Evolutionary conservation across 2,797 vertebrate species (phyloP), one percentile per base, ranked within the genome.

Genomic region (Morelia viridis): DNA sequence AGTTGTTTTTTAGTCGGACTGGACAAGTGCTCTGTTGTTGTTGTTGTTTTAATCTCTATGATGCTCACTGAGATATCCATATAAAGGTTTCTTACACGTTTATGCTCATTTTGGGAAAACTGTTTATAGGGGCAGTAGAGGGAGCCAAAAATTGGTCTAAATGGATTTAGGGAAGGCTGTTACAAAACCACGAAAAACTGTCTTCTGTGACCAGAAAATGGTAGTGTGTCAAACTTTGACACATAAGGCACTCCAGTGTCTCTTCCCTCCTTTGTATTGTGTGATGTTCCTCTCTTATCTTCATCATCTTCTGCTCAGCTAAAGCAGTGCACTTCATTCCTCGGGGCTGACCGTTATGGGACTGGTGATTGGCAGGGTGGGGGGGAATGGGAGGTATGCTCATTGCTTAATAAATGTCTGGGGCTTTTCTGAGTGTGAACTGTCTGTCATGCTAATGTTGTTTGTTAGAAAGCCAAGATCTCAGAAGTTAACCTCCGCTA

Each of bases 351-450:
- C 94, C 71, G 46, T 93, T 94, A 71, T 95, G 94, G 94, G 93
- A 92, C n/a, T 87, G 88, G 41, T 76, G 41, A 22, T 9, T 8
- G 50, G 50, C 10, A 58, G 24, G 58, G 3, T 62, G 88, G 94
- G 94, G 96, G 95, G 89, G 94, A 95, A 90, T 93, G 95, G 94
- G 96, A 94, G 95, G 95, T 96, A 95, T 95, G 95, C 96, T 97
- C 97, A 97, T 97, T 93, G 97, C 97, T 97, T 97, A 93, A 90
- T 96, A 92, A 96, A 95, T 96, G 97, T 97, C 71, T 88, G 94
- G 94, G 95, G 96, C 96, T 96, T 92, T 96, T 96, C 94, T 97
- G 84, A 89, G 95, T 97, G 96, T 96, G 93, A 68, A 96, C 95
- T 96, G 96, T 97, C 97, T 97, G 96, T 97, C 96, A 90, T 93